Evolutionary conservation across 2,113 vertebrate species (phyloP), one percentile per base, ranked within the genome.

Genomic region (Acrocephalus arundinaceus): DNA sequence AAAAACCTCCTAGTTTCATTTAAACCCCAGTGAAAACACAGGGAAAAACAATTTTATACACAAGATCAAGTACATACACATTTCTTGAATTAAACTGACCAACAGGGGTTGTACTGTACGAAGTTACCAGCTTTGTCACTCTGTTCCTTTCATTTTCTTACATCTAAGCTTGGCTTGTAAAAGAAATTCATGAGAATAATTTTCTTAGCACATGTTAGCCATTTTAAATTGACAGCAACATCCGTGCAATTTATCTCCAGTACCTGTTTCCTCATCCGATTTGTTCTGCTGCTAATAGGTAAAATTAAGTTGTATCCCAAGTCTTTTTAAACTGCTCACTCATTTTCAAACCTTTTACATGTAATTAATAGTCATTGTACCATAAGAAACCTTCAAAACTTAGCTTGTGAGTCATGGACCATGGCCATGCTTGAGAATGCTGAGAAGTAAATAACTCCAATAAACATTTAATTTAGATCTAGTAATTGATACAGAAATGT

Each of bases 401-500:
- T 87, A 77, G 81, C 75, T 92, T 65, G 43, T 96, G 97, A 91
- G 23, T 84, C 81, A 66, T 33, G 59, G 55, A 93, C 82, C 5
- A 0, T 43, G 81, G 55, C 43, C 25, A 28, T 93, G 91, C 76
- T 73, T 75, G 75, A 73, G 91, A 80, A 93, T 49, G 55, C 33
- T 93, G 87, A 74, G 90, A 95, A 95, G 87, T 95, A 97, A 96
- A 94, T n/a, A 85, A 93, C 74, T 71, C 80, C 25, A 79, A 80
- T 94, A 95, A 97, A 95, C 78, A 80, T 94, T 97, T 97, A 97
- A 96, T 96, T 97, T 90, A 91, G 61, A 92, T 93, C 96, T 97
- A 78, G 87, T 90, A 96, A 96, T 90, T 96, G 75, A 90, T 89
- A 84, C 33, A 68, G 80, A 95, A 97, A 92, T 88, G 79, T 58